Evolutionary conservation across 2,113 vertebrate genomes (phyloP).

Genomic region (Phylloscopus whistleri): DNA sequence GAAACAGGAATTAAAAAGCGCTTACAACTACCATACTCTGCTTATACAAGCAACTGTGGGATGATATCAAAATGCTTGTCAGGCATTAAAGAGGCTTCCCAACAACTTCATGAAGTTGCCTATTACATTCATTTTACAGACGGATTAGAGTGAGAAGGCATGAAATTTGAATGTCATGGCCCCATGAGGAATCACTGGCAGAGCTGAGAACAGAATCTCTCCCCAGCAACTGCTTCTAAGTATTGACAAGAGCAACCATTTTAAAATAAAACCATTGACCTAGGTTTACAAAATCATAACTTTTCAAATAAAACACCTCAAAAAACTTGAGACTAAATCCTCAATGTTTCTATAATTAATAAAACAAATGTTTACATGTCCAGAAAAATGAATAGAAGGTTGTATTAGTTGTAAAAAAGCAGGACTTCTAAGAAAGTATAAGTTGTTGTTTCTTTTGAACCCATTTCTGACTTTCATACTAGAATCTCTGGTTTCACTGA

Average conservation of each 20-base stretch:
- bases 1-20: neutral
- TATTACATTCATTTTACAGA: constrained; percentile 3
- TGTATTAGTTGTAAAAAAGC: neutral
- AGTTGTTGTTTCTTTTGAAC: neutral
- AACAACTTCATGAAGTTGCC: neutral
- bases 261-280: neutral
- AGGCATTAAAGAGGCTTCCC: neutral
- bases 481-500: neutral
- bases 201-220: neutral
- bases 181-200: neutral
- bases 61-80: neutral
- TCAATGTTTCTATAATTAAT: neutral
- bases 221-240: neutral
- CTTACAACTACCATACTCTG: neutral
- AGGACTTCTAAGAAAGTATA: neutral
- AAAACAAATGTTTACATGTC: neutral
- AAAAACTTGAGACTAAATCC: neutral
- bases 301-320: neutral
- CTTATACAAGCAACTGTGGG: neutral
- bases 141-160: neutral
- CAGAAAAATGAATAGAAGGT: neutral
- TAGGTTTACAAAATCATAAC: neutral
- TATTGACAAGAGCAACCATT: neutral
- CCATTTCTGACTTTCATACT: neutral
- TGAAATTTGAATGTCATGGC: neutral